Evolutionary conservation across 1,140 invertebrate genomes (phyloP).

Genomic region (Listronotus bonariensis): DNA sequence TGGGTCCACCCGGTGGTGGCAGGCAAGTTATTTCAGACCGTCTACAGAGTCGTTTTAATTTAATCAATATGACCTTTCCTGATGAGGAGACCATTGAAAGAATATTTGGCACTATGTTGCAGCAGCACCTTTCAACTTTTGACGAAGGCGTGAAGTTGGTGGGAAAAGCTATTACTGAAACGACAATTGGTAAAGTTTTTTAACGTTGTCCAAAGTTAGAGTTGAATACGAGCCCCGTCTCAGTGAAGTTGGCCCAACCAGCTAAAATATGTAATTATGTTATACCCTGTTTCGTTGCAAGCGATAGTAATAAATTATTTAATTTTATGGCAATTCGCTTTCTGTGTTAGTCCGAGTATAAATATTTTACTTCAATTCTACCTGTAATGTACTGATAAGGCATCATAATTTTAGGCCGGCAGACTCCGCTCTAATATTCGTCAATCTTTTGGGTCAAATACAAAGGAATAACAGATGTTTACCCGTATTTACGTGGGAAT

Average conservation of each 20-base stretch:
- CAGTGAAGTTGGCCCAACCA: background rate
- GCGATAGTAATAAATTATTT: too few relatives aligned
- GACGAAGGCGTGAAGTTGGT: slow-evolving; percentile 76
- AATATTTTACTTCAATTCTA: too few relatives aligned
- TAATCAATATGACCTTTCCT: slow-evolving; percentile 83
- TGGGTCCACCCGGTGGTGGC: slow-evolving; percentile 82
- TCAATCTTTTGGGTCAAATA: too few relatives aligned
- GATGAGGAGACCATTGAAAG: slow-evolving; percentile 73
- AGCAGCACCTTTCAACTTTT: slow-evolving; percentile 77
- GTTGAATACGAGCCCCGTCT: too few relatives aligned
- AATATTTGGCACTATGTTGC: slow-evolving; percentile 83
- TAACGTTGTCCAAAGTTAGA: background rate
- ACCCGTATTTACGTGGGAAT: too few relatives aligned
- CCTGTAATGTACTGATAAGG: too few relatives aligned
- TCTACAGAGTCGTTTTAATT: slow-evolving; percentile 76
- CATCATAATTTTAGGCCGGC: too few relatives aligned
- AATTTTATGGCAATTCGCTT: too few relatives aligned
- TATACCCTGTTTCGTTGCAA: too few relatives aligned
- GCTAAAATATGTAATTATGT: background rate
- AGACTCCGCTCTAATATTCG: too few relatives aligned
- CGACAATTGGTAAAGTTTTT: slow-evolving; percentile 65
- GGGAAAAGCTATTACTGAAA: slow-evolving; percentile 64
- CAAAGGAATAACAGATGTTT: too few relatives aligned
- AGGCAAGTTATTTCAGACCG: slow-evolving; percentile 75
- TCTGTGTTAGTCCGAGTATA: too few relatives aligned